Evolutionary conservation across 1,140 invertebrate genomes (phyloP), one percentile per base, ranked within the genome.

Genomic region (Aphelinus atriplicis): DNA sequence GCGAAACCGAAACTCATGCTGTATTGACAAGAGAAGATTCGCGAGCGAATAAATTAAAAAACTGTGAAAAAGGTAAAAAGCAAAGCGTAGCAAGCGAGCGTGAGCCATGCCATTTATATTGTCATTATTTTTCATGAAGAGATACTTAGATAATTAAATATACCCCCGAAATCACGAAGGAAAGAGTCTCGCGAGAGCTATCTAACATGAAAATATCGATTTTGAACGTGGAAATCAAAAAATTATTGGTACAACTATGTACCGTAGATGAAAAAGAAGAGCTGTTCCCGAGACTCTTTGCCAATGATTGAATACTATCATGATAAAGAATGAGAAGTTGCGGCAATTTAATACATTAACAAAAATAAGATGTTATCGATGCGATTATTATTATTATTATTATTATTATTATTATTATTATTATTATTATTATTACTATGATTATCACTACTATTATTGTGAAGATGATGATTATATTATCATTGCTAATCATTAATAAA

Each of bases 81-180:
- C n/a, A 50, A 48, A 74, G 58, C 60, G 50, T 74, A 74, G 60
- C 47, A 74, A 73, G 56, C 50, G 57, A 73, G 57, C 71, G 50
- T 67, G 61, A 73, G 50, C 64, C 64, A 73, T 73, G 64, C 71
- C 57, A 73, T 67, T 66, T 73, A 73, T 67, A 73, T 61, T 73
- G 67, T 62, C 62, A 73, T 73, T 73, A 73, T 73, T 73, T 73
- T 73, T 73, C 64, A 73, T 67, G 62, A 67, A 73, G 57, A 67
- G 64, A 73, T 67, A 67, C 71, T 73, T 67, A 67, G 57, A 66
- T 47, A 73, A 66, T 73, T 73, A 26, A 26, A 26, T 26, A 26
- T 26, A 26, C 26, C 26, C 26, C 26, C 26, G 26, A 26, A 26
- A 26, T 26, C 26, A 26, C 26, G 26, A 26, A 26, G 26, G 26